Evolutionary conservation across 2,797 vertebrate species (phyloP).

Genomic region (Myiotriccus ornatus): DNA sequence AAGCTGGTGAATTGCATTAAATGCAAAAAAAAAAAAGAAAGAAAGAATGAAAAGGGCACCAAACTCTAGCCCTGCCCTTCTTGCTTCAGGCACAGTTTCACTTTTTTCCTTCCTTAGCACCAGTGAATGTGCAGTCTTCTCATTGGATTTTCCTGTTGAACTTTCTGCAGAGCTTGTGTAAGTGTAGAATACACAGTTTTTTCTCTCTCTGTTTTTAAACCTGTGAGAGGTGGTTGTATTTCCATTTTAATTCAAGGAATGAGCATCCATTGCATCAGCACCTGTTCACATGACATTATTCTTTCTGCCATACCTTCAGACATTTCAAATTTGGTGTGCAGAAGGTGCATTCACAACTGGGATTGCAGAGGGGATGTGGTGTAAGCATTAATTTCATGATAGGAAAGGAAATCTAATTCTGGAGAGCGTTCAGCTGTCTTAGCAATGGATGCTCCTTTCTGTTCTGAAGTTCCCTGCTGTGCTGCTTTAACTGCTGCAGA

Average conservation of each 20-base stretch:
- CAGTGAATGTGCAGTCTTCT: background rate
- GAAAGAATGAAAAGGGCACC: background rate
- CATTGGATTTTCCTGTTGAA: background rate
- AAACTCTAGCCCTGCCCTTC: background rate
- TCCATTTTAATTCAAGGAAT: background rate
- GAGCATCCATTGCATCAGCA: background rate
- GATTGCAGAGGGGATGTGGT: background rate
- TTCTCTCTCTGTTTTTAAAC: background rate
- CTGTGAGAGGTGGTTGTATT: background rate
- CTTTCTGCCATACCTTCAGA: background rate
- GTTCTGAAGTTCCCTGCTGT: background rate
- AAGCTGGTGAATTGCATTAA: background rate
- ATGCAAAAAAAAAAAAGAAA: background rate
- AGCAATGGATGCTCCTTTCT: background rate
- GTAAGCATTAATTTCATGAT: background rate
- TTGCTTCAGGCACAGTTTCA: background rate
- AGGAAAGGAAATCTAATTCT: background rate
- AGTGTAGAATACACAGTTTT: background rate
- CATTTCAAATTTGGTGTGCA: accelerated
- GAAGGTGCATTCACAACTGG: background rate
- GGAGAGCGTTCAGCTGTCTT: background rate
- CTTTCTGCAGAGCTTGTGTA: background rate
- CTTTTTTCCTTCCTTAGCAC: background rate
- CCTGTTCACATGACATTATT: background rate
- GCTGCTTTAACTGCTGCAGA: background rate